These are phyloP conservation scores for Pteropus alecto DNA, from an alignment of 2,113 vertebrate genomes.

Conservation along the genomic window DNA sequence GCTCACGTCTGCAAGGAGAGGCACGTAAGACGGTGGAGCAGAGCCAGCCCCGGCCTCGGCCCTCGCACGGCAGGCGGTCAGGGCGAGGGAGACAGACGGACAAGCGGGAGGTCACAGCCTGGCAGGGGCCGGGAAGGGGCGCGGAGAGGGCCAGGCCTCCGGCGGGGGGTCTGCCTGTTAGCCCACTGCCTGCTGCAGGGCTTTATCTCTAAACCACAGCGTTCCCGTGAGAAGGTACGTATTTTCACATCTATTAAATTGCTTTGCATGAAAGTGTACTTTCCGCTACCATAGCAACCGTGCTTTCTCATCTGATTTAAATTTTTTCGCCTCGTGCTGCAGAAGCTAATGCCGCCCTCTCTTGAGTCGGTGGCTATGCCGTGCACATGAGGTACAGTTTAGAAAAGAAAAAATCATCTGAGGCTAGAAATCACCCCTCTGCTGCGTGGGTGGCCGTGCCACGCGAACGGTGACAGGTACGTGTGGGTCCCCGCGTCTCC, in stretches of 20 bases:
- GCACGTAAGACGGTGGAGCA: not conserved
- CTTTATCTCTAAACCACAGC: slow-evolving; percentile 68
- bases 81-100: too few species aligned
- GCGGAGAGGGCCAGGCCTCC: not conserved
- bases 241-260: slow-evolving; percentile 74
- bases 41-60: too few species aligned
- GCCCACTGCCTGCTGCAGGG: slow-evolving; percentile 54
- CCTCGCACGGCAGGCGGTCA: too few species aligned
- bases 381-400: not conserved
- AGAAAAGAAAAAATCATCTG: not conserved
- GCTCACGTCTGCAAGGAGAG: not conserved
- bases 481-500: accelerated
- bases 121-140: too few species aligned
- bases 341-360: slow-evolving; percentile 66
- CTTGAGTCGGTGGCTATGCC: slow-evolving; percentile 54
- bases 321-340: slow-evolving; percentile 63
- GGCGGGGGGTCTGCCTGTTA: not conserved
- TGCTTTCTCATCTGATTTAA: slow-evolving; percentile 78
- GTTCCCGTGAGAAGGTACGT: slow-evolving; percentile 65
- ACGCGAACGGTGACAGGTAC: accelerated
- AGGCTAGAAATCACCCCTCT: not conserved
- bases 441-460: accelerated
- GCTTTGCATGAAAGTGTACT: slow-evolving; percentile 80
- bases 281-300: slow-evolving; percentile 78
- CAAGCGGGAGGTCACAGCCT: too few species aligned